A percentile compares a stretch with the other conserved stretches of the same genome.
These are phyloP conservation scores for Tubulanus polymorphus DNA, from an alignment of 2,888 invertebrate species.

Conservation along the genomic window DNA sequence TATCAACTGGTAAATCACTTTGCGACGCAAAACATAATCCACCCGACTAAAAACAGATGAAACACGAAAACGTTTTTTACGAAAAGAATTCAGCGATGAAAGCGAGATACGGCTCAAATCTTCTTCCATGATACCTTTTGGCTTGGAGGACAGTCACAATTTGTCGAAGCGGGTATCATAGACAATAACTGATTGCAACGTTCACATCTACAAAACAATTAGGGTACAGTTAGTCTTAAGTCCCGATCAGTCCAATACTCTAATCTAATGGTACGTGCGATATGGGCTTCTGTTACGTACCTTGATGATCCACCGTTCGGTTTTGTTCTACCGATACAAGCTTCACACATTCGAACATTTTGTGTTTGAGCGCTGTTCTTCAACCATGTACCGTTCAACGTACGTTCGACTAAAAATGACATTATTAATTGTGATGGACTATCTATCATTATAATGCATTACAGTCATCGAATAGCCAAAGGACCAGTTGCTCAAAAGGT, in stretches of 20 bases:
- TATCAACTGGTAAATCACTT: too few species aligned
- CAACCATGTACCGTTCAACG: neutral
- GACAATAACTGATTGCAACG: constrained; percentile 25
- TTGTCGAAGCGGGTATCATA: constrained; percentile 9
- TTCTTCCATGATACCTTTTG: too few species aligned
- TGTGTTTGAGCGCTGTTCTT: neutral
- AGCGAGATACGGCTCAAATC: neutral
- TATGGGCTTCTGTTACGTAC: neutral
- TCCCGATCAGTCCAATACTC: neutral
- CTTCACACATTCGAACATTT: neutral
- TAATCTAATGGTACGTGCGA: neutral
- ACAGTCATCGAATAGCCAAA: too few species aligned
- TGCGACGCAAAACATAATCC: too few species aligned
- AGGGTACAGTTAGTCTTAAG: neutral
- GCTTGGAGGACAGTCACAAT: constrained; percentile 17
- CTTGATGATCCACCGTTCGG: neutral
- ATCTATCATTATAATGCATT: too few species aligned
- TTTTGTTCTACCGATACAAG: neutral
- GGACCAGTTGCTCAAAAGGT: too few species aligned
- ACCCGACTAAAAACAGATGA: too few species aligned
- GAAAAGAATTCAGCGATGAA: neutral
- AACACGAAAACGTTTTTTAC: too few species aligned
- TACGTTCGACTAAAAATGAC: constrained; percentile 2
- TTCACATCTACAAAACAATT: constrained; percentile 22
- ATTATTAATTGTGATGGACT: neutral